Percentiles rank a stretch among this genome's conserved stretches.
Conservation (phyloP, 2,113 vertebrate species). For the Passer domesticus region DNA sequence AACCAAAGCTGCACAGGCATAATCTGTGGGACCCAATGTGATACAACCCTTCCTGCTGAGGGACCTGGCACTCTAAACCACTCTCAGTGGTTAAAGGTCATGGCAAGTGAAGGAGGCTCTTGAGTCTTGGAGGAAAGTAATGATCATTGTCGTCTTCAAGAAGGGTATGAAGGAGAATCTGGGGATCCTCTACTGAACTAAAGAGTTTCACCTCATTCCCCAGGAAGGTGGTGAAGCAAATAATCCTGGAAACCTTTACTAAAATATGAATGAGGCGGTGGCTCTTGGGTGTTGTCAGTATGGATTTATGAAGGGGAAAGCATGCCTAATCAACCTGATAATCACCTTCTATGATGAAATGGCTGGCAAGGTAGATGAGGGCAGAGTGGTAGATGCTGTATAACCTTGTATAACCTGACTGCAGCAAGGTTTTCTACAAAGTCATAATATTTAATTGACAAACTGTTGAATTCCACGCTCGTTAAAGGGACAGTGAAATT, state of each 20-base stretch:
- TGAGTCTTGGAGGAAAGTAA: background rate
- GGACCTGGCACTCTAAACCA: background rate
- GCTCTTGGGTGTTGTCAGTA: background rate
- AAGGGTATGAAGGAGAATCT: background rate
- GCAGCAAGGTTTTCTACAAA: background rate
- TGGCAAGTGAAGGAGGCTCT: background rate
- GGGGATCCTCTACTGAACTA: background rate
- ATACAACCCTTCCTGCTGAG: background rate
- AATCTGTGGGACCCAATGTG: background rate
- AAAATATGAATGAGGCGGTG: background rate
- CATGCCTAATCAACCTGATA: background rate
- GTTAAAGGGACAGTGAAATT: background rate
- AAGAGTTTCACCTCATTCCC: background rate
- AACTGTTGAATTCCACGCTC: background rate
- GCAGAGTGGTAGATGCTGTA: background rate
- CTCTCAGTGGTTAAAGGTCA: background rate
- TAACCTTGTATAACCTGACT: background rate
- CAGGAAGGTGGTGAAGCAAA: background rate
- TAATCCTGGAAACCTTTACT: background rate
- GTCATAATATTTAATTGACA: background rate
- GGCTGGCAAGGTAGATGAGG: background rate
- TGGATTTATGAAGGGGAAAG: background rate
- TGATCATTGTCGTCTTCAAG: background rate
- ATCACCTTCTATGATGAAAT: background rate
- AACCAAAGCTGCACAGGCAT: fast-evolving